Evolutionary conservation across 2,113 vertebrate genomes (phyloP), one percentile per base, ranked within the genome.

Genomic region (Marmota flaviventris): DNA sequence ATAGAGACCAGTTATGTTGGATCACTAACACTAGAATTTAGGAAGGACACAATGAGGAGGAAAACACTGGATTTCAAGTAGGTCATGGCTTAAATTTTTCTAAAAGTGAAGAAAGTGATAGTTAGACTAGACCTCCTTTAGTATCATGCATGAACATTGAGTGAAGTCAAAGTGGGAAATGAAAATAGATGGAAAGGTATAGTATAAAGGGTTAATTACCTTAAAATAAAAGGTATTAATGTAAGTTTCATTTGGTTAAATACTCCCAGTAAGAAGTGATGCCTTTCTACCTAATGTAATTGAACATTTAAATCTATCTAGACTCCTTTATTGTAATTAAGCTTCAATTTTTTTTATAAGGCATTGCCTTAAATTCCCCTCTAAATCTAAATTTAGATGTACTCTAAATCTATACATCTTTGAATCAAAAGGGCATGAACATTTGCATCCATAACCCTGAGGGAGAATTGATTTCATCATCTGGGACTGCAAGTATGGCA

Each of bases 351-450:
- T 73, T 93, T 85, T 56, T 93, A 27, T 73, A 88, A 73, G 45
- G 14, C 17, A 37, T 86, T 94, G 63, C 48, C 67, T 94, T 77
- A 63, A 85, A 84, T 37, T 81, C 42, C 13, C 2, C 29, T 24
- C n/a, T 75, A 67, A 85, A 25, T 63, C 89, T 95, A 39, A 39
- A 39, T 39, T 39, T 39, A 39, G 39, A 39, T 39, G 39, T 39
- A 39, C 29, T 24, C n/a, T 75, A 67, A 85, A 25, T 63, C 89
- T 95, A 39, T 56, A 79, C 37, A 82, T 77, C 37, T 82, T 81
- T 72, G 69, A 89, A 78, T 72, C 75, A 96, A 69, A 92, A 86
- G n/a, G 69, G 32, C 34, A 58, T 88, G 85, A 51, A 51, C 27
- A 58, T 89, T 79, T 86, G 27, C 91, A 58, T 24, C 9, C 12